phyloP scores from a whole-genome alignment of 35 echinoderm and acorn worm species.

The Holothuria glaberrima region DNA sequence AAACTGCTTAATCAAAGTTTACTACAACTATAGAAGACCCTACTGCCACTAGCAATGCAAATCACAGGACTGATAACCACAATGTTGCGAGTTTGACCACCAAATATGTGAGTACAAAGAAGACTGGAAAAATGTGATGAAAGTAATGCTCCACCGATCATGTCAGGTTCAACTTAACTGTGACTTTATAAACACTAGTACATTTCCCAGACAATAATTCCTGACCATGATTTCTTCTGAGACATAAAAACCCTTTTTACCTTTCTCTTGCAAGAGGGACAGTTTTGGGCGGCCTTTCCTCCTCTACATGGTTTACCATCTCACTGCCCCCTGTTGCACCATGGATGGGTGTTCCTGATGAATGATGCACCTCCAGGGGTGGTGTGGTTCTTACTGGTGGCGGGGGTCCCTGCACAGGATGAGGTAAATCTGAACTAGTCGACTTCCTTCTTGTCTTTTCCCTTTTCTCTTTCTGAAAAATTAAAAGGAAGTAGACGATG shows the following conservation, averaged over 20 bases:
- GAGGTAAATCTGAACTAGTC: slow-evolving; percentile 11
- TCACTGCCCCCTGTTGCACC: slow-evolving; percentile 44
- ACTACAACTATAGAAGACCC: too few species aligned
- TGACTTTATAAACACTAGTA: too few species aligned
- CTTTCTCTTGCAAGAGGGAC: slow-evolving; percentile 80
- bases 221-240: too few species aligned
- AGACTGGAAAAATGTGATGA: too few species aligned
- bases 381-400: slow-evolving; percentile 46
- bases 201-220: too few species aligned
- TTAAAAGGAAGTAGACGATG: neutral
- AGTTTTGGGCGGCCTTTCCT: slow-evolving; percentile 81
- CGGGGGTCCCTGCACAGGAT: slow-evolving; percentile 35
- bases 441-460: slow-evolving; percentile 46
- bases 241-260: neutral
- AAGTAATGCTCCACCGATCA: too few species aligned
- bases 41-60: too few species aligned
- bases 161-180: too few species aligned
- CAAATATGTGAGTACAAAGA: too few species aligned
- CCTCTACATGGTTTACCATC: neutral
- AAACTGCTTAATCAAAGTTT: too few species aligned
- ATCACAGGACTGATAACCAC: too few species aligned
- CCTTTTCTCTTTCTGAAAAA: slow-evolving; percentile 39
- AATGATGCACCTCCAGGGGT: neutral
- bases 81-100: too few species aligned
- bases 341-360: neutral